phyloP scores from a whole-genome alignment of 2,113 vertebrate species.

The Ifrita kowaldi region DNA sequence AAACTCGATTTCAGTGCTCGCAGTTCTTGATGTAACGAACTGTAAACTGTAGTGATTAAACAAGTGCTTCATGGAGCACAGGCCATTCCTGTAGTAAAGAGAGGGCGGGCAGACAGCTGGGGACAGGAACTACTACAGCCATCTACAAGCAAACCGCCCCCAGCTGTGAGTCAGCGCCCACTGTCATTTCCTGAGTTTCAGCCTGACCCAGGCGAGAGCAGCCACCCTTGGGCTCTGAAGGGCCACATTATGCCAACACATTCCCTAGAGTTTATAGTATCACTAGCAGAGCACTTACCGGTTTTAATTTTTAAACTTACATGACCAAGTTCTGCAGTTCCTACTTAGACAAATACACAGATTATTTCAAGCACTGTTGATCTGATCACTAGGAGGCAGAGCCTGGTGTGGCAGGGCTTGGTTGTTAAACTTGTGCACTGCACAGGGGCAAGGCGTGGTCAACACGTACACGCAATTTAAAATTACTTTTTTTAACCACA shows the following conservation, averaged over 20 bases:
- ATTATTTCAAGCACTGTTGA: background rate
- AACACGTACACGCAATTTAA: background rate
- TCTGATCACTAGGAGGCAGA: background rate
- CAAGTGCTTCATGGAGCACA: background rate
- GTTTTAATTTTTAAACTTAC: background rate
- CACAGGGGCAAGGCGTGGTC: background rate
- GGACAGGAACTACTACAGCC: constrained; percentile 29
- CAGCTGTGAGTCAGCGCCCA: constrained; percentile 22
- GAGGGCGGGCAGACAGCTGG: background rate
- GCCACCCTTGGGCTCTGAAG: background rate
- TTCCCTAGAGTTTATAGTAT: background rate
- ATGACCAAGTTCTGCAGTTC: background rate
- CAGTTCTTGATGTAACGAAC: background rate
- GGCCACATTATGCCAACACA: background rate
- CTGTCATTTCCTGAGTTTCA: constrained; percentile 14
- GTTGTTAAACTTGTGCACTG: background rate
- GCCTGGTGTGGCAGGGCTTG: background rate
- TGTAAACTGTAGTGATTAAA: background rate
- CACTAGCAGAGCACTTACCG: background rate
- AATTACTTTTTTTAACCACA: background rate
- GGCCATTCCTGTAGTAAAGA: background rate
- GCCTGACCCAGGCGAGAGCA: background rate
- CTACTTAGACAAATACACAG: background rate
- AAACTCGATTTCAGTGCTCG: background rate
- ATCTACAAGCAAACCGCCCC: background rate